Percentiles rank a stretch among this genome's conserved stretches.
Evolutionary conservation across 2,797 vertebrate species (phyloP).

Genomic region (Philypnodon macrostomus): DNA sequence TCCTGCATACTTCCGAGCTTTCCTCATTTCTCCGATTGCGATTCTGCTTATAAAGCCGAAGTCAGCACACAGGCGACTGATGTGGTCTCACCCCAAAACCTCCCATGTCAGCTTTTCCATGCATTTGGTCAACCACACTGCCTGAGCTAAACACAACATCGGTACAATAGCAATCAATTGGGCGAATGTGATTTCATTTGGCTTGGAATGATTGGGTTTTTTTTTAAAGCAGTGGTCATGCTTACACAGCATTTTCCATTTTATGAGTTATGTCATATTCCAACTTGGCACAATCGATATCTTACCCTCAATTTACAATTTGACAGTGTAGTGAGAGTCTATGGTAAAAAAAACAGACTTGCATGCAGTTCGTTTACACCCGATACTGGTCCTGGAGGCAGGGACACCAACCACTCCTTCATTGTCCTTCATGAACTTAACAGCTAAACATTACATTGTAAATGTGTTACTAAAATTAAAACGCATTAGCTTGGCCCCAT

Average conservation of each 20-base stretch:
- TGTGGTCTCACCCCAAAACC: slow-evolving; percentile 36
- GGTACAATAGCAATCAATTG: slow-evolving; percentile 32
- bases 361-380: no score
- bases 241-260: slow-evolving; percentile 33
- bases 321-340: no score
- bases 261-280: no score
- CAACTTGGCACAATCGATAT: no score
- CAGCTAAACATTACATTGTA: no score
- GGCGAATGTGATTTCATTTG: slow-evolving; percentile 25
- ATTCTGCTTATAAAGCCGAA: slow-evolving; percentile 10
- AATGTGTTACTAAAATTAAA: slow-evolving; percentile 10
- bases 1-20: slow-evolving; percentile 19
- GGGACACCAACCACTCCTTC: no score
- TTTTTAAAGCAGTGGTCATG: slow-evolving; percentile 7
- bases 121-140: slow-evolving; percentile 27
- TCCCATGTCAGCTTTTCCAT: slow-evolving; percentile 57
- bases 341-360: no score
- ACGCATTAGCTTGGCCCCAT: neutral
- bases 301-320: no score
- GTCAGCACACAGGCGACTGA: slow-evolving; percentile 33
- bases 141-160: slow-evolving; percentile 43
- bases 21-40: slow-evolving; percentile 37
- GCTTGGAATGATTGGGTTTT: slow-evolving; percentile 5
- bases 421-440: no score
- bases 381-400: no score